Evolutionary conservation across 2,797 vertebrate genomes (phyloP).

Genomic region (Cyclura pinguis): DNA sequence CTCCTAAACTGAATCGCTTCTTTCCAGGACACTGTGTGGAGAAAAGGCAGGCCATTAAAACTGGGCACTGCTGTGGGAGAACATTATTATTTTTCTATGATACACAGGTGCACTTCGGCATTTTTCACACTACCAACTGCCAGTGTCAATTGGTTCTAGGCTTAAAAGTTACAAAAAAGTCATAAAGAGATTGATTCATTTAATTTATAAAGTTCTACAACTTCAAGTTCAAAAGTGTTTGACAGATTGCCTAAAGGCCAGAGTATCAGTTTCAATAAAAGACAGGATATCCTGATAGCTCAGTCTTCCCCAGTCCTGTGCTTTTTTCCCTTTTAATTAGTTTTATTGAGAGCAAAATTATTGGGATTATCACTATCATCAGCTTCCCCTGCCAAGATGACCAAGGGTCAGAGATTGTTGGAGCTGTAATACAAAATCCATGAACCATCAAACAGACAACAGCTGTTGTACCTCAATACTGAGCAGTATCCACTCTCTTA

Average conservation of each 20-base stretch:
- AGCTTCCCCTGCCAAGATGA: no score
- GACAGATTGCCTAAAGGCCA: constrained; percentile 43
- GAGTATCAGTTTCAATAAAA: not conserved
- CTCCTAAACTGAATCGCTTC: not conserved
- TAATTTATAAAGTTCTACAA: constrained; percentile 54
- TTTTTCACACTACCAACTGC: not conserved
- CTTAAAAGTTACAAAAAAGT: constrained; percentile 46
- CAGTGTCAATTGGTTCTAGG: constrained; percentile 14
- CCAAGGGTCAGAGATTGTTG: no score
- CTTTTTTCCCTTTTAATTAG: no score
- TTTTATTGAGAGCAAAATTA: no score
- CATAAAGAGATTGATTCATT: constrained; percentile 52
- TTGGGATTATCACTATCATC: no score
- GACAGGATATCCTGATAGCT: not conserved
- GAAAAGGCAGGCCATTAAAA: not conserved
- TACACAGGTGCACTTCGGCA: rapidly evolving
- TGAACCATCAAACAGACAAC: no score
- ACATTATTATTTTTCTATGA: rapidly evolving
- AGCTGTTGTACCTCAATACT: no score
- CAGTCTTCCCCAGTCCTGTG: not conserved
- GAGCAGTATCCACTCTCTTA: not conserved
- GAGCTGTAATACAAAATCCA: no score
- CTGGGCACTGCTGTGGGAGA: not conserved
- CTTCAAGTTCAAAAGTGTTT: constrained; percentile 49
- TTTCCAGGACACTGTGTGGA: not conserved